Evolutionary conservation across 2,113 vertebrate genomes (phyloP).

Genomic region (Myrmophylax atrothorax): DNA sequence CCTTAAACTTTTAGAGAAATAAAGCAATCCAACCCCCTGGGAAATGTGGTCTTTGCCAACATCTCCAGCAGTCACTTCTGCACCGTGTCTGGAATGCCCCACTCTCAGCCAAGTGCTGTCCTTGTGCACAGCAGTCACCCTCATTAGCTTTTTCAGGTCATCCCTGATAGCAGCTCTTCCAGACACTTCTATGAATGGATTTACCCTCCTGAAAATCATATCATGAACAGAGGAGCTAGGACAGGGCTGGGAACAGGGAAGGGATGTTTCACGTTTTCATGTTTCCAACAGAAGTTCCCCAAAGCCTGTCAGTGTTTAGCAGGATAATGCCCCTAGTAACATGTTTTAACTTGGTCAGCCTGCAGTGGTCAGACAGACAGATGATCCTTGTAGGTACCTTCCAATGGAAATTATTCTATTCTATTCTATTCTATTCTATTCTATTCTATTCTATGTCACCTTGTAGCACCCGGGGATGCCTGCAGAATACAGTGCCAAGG

Average conservation of each 20-base stretch:
- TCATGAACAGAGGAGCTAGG: not conserved
- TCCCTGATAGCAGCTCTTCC: not conserved
- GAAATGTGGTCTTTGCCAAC: not conserved
- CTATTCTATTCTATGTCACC: not conserved
- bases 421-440: not conserved
- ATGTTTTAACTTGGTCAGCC: not conserved
- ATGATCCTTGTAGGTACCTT: not conserved
- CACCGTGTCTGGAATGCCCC: fast-evolving
- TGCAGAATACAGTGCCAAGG: not conserved
- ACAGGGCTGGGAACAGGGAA: not conserved
- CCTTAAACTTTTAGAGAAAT: not conserved
- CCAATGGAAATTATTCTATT: not conserved
- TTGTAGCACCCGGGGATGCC: not conserved
- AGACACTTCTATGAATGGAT: not conserved
- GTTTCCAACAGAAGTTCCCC: not conserved
- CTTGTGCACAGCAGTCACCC: fast-evolving
- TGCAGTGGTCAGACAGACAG: not conserved
- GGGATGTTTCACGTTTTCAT: not conserved
- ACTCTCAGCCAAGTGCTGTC: not conserved
- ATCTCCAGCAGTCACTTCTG: not conserved
- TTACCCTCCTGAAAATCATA: not conserved
- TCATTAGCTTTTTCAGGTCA: not conserved
- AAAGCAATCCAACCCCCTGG: not conserved
- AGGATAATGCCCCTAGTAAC: not conserved
- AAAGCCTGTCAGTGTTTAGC: not conserved